phyloP scores from a whole-genome alignment of 1,140 invertebrate species.

The Listronotus oregonensis region DNA sequence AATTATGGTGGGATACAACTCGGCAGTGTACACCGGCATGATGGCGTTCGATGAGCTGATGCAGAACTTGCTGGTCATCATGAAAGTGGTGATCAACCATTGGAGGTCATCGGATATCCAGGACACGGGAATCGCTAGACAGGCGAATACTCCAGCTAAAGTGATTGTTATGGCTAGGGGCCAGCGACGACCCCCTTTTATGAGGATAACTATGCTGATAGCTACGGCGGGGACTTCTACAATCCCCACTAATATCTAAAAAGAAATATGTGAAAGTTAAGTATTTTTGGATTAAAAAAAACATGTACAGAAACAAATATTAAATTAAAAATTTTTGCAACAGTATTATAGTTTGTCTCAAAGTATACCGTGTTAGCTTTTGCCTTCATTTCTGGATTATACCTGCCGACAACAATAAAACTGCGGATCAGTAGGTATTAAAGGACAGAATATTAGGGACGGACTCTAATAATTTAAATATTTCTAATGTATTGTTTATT shows the following conservation, averaged over 20 bases:
- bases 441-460: too few species aligned
- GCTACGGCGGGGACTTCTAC: slow-evolving; percentile 76
- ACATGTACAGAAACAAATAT: too few species aligned
- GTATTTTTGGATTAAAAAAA: too few species aligned
- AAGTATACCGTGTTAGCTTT: too few species aligned
- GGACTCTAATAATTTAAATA: too few species aligned
- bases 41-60: slow-evolving; percentile 73
- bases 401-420: too few species aligned
- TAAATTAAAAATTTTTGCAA: too few species aligned
- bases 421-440: too few species aligned
- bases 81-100: slow-evolving; percentile 56
- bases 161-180: slow-evolving; percentile 68
- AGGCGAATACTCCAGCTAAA: slow-evolving; percentile 67
- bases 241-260: slow-evolving; percentile 63
- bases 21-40: slow-evolving; percentile 74
- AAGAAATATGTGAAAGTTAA: too few species aligned
- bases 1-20: slow-evolving; percentile 74
- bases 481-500: too few species aligned
- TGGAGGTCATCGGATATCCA: slow-evolving; percentile 45
- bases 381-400: too few species aligned
- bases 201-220: slow-evolving; percentile 70
- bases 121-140: slow-evolving; percentile 59
- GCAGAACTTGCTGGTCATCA: slow-evolving; percentile 66
- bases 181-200: slow-evolving; percentile 70
- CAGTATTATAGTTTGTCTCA: too few species aligned